Evolutionary conservation across 2,797 vertebrate genomes (phyloP), one percentile per base, ranked within the genome.

Genomic region (Tenualosa ilisha): DNA sequence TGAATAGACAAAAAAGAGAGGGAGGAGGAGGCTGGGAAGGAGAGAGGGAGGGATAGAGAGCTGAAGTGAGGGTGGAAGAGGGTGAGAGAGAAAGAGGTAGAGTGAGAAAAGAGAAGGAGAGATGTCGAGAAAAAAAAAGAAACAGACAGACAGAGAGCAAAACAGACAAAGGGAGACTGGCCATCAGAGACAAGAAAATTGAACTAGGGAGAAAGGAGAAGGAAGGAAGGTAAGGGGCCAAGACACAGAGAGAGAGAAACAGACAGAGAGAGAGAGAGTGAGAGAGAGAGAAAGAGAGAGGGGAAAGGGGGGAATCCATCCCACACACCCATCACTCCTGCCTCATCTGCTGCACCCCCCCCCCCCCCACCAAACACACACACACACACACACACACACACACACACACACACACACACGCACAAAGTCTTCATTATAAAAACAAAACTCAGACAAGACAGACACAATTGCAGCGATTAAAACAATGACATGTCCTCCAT

Each of bases 1-100:
- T 91, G 89, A 91, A 91, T 89, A 90, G 89, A 87, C 81, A 83
- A 83, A 89, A 86, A 90, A 56, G 43, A 26, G 37, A 26, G 20
- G 26, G 87, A 89, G 83, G 85, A 88, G 87, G 87, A 81, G 85
- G 85, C 83, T 85, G 83, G 83, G 61, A 86, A 84, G 82, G 85
- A 85, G 59, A n/a, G 56, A 61, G 22, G 51, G 17, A 83, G 65
- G 56, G 43, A 20, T 11, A 72, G 65, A 37, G 65, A 63, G 31
- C 13, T 15, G 20, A 15, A 40, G 68, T 40, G 22, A 46, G 22
- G 5, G n/a, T 82, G 83, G n/a, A 24, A 37, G 6, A 83, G 68
- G 79, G 46, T 6, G 31, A 75, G 65, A 4, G 26, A 72, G 5
- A 49, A 40, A 13, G 40, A 68, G 72, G 37, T 17, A 72, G 6